These are phyloP conservation scores for Knipowitschia caucasica DNA, from an alignment of 2,797 vertebrate genomes.

Conservation along the genomic window DNA sequence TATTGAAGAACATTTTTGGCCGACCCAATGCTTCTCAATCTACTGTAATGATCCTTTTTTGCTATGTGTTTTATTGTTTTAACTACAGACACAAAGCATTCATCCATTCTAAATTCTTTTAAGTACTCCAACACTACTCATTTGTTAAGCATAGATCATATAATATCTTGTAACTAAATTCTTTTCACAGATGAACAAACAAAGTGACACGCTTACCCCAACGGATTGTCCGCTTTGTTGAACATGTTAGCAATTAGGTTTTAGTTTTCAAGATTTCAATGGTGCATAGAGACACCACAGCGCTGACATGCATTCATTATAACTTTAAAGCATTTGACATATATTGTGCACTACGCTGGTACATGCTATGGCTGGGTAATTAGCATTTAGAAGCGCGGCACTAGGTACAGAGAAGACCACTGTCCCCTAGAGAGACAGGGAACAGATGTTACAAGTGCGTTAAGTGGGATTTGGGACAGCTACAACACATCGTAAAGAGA, in stretches of 20 bases:
- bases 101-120: no score
- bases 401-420: conserved; percentile 48
- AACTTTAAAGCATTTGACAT: conserved; percentile 29
- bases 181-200: conserved; percentile 54
- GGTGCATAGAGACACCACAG: conserved; percentile 44
- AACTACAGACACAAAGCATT: no score
- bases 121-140: no score
- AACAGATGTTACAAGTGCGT: conserved; percentile 55
- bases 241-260: conserved; percentile 60
- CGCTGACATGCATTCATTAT: conserved; percentile 18
- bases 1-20: no score
- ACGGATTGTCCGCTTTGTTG: conserved; percentile 52
- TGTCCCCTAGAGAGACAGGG: conserved; percentile 42
- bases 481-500: conserved; percentile 23
- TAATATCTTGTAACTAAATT: conserved; percentile 34
- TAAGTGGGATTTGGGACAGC: conserved; percentile 21
- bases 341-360: not conserved
- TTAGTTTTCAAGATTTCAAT: conserved; percentile 30
- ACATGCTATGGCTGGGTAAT: conserved; percentile 45
- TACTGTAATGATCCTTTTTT: no score
- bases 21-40: no score
- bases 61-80: no score
- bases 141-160: conserved; percentile 2
- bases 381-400: conserved; percentile 52
- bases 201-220: conserved; percentile 52